Conservation (phyloP, 2,797 vertebrate genomes). For the Champsocephalus gunnari region DNA sequence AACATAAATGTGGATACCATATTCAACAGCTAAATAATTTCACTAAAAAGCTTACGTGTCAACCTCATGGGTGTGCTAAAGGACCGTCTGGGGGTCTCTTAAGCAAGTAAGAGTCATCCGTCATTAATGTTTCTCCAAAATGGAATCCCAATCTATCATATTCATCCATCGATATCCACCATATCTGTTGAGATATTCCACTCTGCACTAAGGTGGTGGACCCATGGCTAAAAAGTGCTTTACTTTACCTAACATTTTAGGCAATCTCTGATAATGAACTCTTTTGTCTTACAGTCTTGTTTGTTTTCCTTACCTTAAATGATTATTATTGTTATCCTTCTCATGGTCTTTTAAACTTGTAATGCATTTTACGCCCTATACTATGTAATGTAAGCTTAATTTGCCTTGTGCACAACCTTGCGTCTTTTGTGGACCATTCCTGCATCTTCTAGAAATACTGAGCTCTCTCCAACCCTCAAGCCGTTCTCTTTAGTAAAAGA, state of each 20-base stretch:
- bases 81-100: neutral
- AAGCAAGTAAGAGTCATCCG: too few species aligned
- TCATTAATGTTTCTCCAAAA: too few species aligned
- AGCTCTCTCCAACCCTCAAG: conserved; percentile 28
- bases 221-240: neutral
- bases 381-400: neutral
- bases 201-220: neutral
- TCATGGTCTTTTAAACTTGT: neutral
- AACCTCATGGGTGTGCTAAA: neutral
- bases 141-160: too few species aligned
- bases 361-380: neutral
- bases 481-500: neutral
- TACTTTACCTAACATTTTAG: too few species aligned
- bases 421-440: conserved; percentile 24
- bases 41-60: neutral
- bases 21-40: neutral
- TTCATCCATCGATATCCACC: neutral
- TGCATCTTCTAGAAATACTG: conserved; percentile 32
- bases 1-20: too few species aligned
- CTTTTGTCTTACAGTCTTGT: neutral
- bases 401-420: neutral
- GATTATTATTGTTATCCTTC: neutral
- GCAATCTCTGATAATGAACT: too few species aligned
- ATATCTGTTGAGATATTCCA: neutral
- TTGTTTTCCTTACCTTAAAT: neutral